Evolutionary conservation across 30 jellyfish, hydroid and myxozoan species (phyloP).

Genomic region (Turritopsis rubra): DNA sequence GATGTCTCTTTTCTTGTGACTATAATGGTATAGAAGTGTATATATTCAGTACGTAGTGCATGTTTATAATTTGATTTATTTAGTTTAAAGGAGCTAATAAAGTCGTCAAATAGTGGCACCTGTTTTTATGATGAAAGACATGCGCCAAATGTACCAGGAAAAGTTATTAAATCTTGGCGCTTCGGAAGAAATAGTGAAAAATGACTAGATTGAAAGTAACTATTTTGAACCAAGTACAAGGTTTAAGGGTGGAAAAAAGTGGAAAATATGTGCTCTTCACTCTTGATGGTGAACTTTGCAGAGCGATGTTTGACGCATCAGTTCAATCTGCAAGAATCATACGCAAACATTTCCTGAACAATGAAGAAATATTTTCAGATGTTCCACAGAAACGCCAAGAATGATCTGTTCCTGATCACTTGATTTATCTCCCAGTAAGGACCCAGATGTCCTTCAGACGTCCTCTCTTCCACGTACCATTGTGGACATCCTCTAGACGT

Average conservation of each 20-base stretch:
- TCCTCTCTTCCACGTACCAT: too few species aligned
- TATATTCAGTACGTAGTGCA: too few species aligned
- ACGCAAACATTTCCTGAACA: not conserved
- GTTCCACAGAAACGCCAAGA: not conserved
- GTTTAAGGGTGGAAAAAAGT: not conserved
- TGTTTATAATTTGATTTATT: too few species aligned
- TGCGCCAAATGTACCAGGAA: not conserved
- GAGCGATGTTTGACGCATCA: not conserved
- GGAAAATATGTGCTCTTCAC: not conserved
- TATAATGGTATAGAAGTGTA: too few species aligned
- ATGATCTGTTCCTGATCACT: not conserved
- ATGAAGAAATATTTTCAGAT: too few species aligned
- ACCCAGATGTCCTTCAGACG: too few species aligned
- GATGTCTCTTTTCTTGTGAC: too few species aligned
- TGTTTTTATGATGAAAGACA: not conserved
- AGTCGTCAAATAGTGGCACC: too few species aligned
- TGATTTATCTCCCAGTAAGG: not conserved
- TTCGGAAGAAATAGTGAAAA: not conserved
- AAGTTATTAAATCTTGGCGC: not conserved
- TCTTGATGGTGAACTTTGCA: not conserved
- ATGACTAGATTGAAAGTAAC: not conserved
- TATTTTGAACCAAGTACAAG: not conserved
- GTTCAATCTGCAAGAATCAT: not conserved
- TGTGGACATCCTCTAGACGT: too few species aligned
- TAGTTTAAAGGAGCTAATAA: too few species aligned